Evolutionary conservation across 1,140 invertebrate genomes (phyloP), one percentile per base, ranked within the genome.

Genomic region (Lucilia cuprina): DNA sequence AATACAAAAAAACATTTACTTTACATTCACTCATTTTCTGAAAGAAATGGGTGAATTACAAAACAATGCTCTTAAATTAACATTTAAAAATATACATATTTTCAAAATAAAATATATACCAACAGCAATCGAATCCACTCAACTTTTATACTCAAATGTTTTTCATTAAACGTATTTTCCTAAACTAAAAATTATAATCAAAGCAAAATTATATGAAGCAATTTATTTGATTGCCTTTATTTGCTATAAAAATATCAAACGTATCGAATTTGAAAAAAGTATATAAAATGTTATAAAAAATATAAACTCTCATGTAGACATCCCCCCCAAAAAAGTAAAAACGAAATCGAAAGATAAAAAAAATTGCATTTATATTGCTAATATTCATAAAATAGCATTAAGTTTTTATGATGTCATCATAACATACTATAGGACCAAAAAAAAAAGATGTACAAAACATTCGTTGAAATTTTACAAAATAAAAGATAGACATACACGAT

Each of bases 351-450:
- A 60, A 55, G 3, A 14, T 17, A 17, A 60, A 60, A 60, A 60
- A 5, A 12, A n/a, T 60, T 60, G 55, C 55, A 60, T 60, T 60
- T 60, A 17, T 60, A 60, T 60, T 60, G 55, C 55, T 60, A 60
- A 60, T 60, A 60, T 60, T 60, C 55, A 60, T 60, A 60, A 60
- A 60, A n/a, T 60, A 14, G 55, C 55, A 60, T 60, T 60, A 60
- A n/a, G n/a, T 60, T 60, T 60, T 60, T 60, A 60, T 60, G 55
- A 60, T 60, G 55, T 60, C 55, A 60, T 60, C 55, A 60, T 60
- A 60, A 60, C n/a, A n/a, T 60, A 41, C 2, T 41, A 41, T 5
- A 41, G 2, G 7, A 10, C 41, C 41, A 30, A 30, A 30, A 41
- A 30, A 30, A 30, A 41, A 41, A 41, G 41, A 41, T 41, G 41